A percentile compares a stretch with the other conserved stretches of the same genome.
These are phyloP conservation scores for Entosphenus tridentatus DNA, from an alignment of 2,113 vertebrate genomes.

Conservation along the genomic window DNA sequence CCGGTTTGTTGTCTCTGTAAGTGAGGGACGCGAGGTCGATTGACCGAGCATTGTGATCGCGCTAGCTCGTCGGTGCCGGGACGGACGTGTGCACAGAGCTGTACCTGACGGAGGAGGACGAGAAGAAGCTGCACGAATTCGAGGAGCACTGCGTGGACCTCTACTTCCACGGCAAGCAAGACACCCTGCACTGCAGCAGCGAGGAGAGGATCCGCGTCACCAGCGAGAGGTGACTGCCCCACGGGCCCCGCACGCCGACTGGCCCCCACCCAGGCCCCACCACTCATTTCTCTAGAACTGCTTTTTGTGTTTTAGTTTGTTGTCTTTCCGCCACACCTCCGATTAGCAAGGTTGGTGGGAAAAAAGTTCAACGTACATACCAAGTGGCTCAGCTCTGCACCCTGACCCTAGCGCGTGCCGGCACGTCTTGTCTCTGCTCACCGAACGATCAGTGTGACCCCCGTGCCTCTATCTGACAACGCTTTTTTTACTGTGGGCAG, in stretches of 20 bases:
- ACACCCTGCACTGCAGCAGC: conserved; percentile 27
- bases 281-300: neutral
- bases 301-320: neutral
- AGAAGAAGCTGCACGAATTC: conserved; percentile 75
- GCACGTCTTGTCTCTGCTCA: too few relatives aligned
- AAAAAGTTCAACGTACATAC: too few relatives aligned
- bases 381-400: too few relatives aligned
- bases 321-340: neutral
- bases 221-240: conserved; percentile 34
- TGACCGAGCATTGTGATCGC: too few relatives aligned
- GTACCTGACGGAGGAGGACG: conserved; percentile 47
- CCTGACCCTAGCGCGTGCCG: too few relatives aligned
- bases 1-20: too few relatives aligned
- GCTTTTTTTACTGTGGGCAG: neutral
- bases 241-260: too few relatives aligned
- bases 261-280: too few relatives aligned
- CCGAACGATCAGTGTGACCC: neutral
- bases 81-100: conserved; percentile 29
- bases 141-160: conserved; percentile 62
- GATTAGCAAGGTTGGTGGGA: too few relatives aligned
- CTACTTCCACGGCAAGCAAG: conserved; percentile 49
- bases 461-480: neutral
- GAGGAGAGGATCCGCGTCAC: conserved; percentile 44
- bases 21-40: too few relatives aligned
- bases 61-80: too few relatives aligned